Percentiles rank a stretch among this genome's conserved stretches.
Evolutionary conservation across 2,113 vertebrate species (phyloP).

Genomic region (Phylloscopus trochilus): DNA sequence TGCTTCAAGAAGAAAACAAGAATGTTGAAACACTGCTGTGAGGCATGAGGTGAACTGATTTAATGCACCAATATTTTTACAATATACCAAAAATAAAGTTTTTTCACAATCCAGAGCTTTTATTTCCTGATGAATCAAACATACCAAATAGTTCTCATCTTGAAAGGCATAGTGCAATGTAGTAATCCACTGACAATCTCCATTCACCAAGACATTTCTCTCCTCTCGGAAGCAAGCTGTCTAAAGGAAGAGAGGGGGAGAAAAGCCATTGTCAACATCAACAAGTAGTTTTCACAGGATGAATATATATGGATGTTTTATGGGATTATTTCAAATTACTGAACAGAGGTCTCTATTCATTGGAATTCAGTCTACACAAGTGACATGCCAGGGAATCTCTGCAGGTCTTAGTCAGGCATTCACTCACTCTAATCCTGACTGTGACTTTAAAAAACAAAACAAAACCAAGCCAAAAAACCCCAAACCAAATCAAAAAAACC

Average conservation of each 20-base stretch:
- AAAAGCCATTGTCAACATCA: neutral
- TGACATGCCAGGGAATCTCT: conserved; percentile 10
- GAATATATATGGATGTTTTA: conserved; percentile 39
- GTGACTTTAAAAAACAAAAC: neutral
- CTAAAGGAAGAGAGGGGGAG: conserved; percentile 62
- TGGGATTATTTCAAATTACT: conserved; percentile 45
- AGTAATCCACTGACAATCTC: conserved; percentile 98
- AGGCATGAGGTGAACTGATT: neutral
- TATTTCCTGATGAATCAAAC: conserved; percentile 7
- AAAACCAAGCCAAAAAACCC: neutral
- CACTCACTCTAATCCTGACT: conserved; percentile 9
- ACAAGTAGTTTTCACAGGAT: conserved; percentile 5
- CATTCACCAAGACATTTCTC: conserved; percentile 92
- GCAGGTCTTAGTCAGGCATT: neutral
- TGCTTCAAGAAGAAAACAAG: conserved; percentile 16
- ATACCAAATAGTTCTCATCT: conserved; percentile 94
- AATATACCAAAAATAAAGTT: neutral
- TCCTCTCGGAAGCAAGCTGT: conserved; percentile 96
- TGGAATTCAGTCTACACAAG: neutral
- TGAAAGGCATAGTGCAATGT: conserved; percentile 96
- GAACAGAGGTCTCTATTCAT: conserved; percentile 35
- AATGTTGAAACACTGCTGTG: neutral
- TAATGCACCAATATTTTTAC: neutral
- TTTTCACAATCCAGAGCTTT: neutral
- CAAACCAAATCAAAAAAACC: neutral